Conservation (phyloP, 1,140 invertebrate species). For the Hyphantria cunea region DNA sequence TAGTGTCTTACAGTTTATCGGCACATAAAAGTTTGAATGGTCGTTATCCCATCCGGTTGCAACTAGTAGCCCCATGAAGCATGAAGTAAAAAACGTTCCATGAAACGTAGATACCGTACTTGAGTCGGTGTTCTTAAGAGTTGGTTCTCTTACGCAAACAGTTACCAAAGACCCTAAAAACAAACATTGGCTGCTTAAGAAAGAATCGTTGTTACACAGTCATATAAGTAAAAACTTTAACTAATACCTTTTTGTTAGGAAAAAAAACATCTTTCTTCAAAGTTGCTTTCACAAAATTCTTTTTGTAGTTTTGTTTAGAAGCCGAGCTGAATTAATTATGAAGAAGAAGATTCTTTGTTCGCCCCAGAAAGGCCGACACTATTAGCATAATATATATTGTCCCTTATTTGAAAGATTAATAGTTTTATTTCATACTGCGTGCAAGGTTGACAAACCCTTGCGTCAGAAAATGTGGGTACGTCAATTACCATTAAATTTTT, state of each 20-base stretch:
- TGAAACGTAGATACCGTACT: too few species aligned
- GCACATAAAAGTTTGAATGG: too few species aligned
- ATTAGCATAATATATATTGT: slow-evolving; percentile 38
- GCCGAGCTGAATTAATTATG: slow-evolving; percentile 35
- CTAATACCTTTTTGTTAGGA: neutral
- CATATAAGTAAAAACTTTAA: slow-evolving; percentile 1
- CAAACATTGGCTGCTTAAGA: too few species aligned
- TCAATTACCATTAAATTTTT: slow-evolving; percentile 15
- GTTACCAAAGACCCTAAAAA: too few species aligned
- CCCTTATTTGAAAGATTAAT: slow-evolving; percentile 34
- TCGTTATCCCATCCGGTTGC: too few species aligned
- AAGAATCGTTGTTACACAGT: too few species aligned
- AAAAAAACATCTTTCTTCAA: slow-evolving; percentile 27
- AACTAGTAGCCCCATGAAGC: too few species aligned
- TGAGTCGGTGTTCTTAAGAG: too few species aligned
- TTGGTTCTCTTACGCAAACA: too few species aligned
- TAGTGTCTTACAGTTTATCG: too few species aligned
- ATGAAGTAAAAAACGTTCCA: too few species aligned
- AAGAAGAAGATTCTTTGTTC: slow-evolving; percentile 25
- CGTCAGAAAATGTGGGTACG: slow-evolving; percentile 1
- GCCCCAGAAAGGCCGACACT: slow-evolving; percentile 21
- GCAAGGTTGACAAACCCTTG: slow-evolving; percentile 1
- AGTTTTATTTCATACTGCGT: slow-evolving; percentile 22
- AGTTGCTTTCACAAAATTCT: slow-evolving; percentile 25
- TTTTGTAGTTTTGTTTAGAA: slow-evolving; percentile 31